Conservation (phyloP, 2,113 vertebrate genomes). For the Spilogale gracilis region DNA sequence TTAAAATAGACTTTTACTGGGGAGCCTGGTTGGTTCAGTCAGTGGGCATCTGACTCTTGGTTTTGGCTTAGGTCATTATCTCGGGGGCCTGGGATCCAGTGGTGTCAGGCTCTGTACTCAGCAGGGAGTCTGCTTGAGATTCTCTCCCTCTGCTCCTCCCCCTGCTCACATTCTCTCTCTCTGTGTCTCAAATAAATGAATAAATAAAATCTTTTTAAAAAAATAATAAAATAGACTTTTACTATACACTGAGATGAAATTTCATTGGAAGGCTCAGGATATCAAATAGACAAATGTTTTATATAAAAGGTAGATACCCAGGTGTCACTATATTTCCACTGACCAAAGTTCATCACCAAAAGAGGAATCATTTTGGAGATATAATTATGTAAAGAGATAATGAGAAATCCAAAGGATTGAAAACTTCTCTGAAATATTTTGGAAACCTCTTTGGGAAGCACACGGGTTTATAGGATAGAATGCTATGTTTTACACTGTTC, state of each 20-base stretch:
- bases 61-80: background rate
- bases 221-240: background rate
- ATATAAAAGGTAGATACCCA: background rate
- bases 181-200: background rate
- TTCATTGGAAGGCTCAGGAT: background rate
- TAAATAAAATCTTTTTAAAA: background rate
- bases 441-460: background rate
- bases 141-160: background rate
- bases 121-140: background rate
- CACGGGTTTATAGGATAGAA: background rate
- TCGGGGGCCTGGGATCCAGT: background rate
- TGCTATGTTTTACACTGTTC: background rate
- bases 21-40: background rate
- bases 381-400: slow-evolving; percentile 23
- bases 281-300: slow-evolving; percentile 37
- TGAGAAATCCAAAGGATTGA: background rate
- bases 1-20: background rate
- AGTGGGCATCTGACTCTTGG: background rate
- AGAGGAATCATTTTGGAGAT: background rate
- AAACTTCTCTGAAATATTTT: background rate
- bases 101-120: background rate
- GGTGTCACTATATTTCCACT: background rate
- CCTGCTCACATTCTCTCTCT: background rate
- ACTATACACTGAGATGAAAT: background rate
- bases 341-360: background rate